Evolutionary conservation across 2,797 vertebrate genomes (phyloP).

Genomic region (Lacerta agilis): DNA sequence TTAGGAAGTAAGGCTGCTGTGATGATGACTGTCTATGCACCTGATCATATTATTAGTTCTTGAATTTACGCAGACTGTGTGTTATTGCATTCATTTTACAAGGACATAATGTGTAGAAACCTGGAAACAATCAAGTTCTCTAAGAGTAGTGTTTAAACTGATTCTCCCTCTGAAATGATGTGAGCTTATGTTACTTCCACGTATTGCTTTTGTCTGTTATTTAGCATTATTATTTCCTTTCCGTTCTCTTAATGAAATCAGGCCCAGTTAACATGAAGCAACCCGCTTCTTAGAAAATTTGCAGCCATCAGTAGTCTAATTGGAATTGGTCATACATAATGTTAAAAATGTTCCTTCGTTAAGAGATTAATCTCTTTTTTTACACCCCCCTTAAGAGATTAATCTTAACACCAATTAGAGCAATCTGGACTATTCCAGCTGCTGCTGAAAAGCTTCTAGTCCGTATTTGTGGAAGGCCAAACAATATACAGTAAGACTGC

Average conservation of each 20-base stretch:
- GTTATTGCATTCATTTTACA: slow-evolving; percentile 4
- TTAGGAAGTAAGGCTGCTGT: neutral
- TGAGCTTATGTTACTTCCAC: neutral
- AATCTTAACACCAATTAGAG: neutral
- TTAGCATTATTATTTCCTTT: neutral
- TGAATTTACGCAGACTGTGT: neutral
- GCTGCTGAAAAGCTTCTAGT: neutral
- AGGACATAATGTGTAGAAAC: neutral
- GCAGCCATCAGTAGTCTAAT: neutral
- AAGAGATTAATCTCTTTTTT: neutral
- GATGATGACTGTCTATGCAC: neutral
- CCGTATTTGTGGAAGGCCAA: neutral
- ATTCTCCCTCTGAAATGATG: neutral
- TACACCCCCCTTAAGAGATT: neutral
- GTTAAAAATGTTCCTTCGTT: neutral
- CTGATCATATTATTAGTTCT: neutral
- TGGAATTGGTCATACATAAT: neutral
- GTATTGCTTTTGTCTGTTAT: neutral
- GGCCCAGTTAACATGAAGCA: neutral
- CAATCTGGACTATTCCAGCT: neutral
- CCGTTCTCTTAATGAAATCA: neutral
- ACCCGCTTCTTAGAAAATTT: neutral
- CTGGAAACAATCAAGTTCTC: neutral
- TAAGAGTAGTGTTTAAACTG: neutral
- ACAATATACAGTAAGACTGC: no score